A percentile compares a stretch with the other conserved stretches of the same genome.
phyloP scores from a whole-genome alignment of 2,888 invertebrate species.

The Troides helena region DNA sequence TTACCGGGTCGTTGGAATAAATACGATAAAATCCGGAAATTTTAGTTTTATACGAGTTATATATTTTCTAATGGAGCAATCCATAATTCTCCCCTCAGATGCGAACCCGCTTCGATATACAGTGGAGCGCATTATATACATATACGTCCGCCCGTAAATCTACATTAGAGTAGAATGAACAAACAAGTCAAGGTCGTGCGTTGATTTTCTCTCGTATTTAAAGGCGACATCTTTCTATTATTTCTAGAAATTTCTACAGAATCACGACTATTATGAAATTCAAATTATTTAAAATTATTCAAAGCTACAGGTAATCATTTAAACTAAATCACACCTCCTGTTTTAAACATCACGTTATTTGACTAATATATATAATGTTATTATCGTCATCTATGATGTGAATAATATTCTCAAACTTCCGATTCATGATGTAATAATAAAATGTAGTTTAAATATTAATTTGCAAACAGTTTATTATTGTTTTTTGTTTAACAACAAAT shows the following conservation, averaged over 20 bases:
- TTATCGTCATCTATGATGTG: too few relatives aligned
- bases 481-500: too few relatives aligned
- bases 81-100: slow-evolving; percentile 16
- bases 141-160: slow-evolving; percentile 5
- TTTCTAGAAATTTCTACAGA: neutral
- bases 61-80: slow-evolving; percentile 6
- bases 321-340: neutral
- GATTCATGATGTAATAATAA: too few relatives aligned
- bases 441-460: too few relatives aligned
- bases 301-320: neutral
- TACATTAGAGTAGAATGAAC: slow-evolving; percentile 1
- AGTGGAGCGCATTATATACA: neutral
- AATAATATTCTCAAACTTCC: too few relatives aligned
- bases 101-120: neutral
- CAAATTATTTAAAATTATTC: neutral
- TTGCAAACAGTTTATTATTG: too few relatives aligned
- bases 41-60: too few relatives aligned
- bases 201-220: neutral
- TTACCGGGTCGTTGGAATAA: too few relatives aligned
- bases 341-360: too few relatives aligned
- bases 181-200: neutral
- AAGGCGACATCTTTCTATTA: neutral
- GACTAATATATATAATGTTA: too few relatives aligned
- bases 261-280: neutral
- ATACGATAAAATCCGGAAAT: too few relatives aligned